Evolutionary conservation across 2,113 vertebrate genomes (phyloP).

Genomic region (Chionodraco myersi): DNA sequence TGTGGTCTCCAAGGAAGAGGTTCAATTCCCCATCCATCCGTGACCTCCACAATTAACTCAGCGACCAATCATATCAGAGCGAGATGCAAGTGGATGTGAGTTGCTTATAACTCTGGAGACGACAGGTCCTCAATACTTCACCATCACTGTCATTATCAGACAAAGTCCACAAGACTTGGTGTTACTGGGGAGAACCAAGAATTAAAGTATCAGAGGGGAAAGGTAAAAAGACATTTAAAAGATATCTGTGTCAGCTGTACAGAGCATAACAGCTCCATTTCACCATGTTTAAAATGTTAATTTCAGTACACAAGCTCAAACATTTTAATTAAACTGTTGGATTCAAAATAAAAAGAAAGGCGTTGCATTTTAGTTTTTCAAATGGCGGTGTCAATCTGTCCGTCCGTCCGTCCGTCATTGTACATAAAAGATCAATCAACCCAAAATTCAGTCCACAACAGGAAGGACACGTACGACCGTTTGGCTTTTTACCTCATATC

Average conservation of each 20-base stretch:
- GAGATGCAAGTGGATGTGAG: conserved; percentile 62
- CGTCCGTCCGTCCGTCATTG: background rate
- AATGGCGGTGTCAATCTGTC: background rate
- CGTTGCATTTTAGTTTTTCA: no score
- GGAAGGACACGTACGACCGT: background rate
- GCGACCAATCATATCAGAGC: conserved; percentile 69
- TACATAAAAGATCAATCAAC: background rate
- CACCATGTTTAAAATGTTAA: no score
- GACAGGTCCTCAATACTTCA: conserved; percentile 72
- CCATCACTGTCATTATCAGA: conserved; percentile 59
- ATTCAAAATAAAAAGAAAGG: no score
- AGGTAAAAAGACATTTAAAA: background rate
- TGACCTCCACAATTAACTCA: conserved; percentile 75
- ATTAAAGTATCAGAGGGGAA: background rate
- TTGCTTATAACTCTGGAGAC: conserved; percentile 70
- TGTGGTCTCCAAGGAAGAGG: conserved; percentile 63
- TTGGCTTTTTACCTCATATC: background rate
- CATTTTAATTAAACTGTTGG: no score
- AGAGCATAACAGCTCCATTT: no score
- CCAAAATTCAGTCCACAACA: background rate
- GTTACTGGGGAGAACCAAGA: conserved; percentile 39
- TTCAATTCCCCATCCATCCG: conserved; percentile 69
- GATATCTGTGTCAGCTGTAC: no score
- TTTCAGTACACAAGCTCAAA: no score
- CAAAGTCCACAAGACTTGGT: conserved; percentile 25